A percentile compares a stretch with the other conserved stretches of the same genome.
Evolutionary conservation across 2,888 invertebrate species (phyloP).

Genomic region (Drosophila paramelanica): DNA sequence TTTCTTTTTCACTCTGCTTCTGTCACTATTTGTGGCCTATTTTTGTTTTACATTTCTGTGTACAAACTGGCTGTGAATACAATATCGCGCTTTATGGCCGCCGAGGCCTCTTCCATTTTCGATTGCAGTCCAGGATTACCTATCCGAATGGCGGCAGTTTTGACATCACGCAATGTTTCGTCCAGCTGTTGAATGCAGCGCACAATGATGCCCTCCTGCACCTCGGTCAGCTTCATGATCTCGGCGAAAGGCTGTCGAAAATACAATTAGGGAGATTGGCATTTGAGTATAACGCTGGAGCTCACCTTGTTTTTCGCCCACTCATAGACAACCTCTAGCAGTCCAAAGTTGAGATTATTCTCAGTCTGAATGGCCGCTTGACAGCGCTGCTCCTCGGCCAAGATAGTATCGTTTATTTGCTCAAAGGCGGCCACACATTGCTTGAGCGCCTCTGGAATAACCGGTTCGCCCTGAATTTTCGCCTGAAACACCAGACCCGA

Average conservation of each 20-base stretch:
- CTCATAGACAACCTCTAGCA: slow-evolving; percentile 97
- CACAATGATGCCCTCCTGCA: slow-evolving; percentile 99
- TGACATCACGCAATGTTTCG: slow-evolving; percentile 94
- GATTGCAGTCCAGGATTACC: slow-evolving; percentile 96
- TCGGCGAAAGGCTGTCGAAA: slow-evolving; percentile 92
- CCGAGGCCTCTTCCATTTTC: slow-evolving; percentile 98
- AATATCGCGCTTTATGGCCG: slow-evolving; percentile 97
- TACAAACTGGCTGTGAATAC: slow-evolving; percentile 99
- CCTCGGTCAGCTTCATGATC: slow-evolving; percentile 95
- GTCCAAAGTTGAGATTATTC: slow-evolving; percentile 92
- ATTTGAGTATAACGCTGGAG: no score
- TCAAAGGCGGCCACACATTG: slow-evolving; percentile 90
- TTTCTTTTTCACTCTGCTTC: background rate
- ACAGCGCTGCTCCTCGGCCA: slow-evolving; percentile 87
- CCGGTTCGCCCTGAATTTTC: slow-evolving; percentile 87
- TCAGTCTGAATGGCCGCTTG: slow-evolving; percentile 85
- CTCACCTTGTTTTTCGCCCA: slow-evolving; percentile 95
- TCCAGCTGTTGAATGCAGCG: slow-evolving; percentile 98
- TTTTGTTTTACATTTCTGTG: slow-evolving; percentile 85
- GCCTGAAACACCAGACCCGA: slow-evolving; percentile 97
- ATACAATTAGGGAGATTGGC: background rate
- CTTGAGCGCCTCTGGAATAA: slow-evolving; percentile 84
- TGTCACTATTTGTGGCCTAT: background rate
- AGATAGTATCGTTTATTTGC: slow-evolving; percentile 89
- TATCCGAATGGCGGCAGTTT: slow-evolving; percentile 96